These are phyloP conservation scores for Rhea pennata DNA, from an alignment of 2,113 vertebrate species.

Conservation along the genomic window DNA sequence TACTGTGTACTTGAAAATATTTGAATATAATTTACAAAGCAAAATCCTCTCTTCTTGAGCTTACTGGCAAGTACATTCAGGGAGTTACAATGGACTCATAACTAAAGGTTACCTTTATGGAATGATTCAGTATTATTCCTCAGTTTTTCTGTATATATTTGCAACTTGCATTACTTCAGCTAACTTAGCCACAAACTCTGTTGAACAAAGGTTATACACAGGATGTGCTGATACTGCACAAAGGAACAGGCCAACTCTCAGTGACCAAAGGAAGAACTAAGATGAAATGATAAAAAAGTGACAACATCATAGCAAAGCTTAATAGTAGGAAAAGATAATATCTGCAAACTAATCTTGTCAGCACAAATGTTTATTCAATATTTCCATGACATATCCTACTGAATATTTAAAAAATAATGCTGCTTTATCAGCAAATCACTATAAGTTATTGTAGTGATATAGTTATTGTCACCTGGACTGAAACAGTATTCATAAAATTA, in stretches of 20 bases:
- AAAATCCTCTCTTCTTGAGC: background rate
- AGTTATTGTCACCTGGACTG: background rate
- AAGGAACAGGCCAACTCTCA: background rate
- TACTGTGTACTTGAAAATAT: background rate
- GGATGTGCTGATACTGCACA: constrained; percentile 43
- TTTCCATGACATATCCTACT: background rate
- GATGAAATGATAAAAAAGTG: constrained; percentile 37
- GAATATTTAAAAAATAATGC: background rate
- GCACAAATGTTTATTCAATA: constrained; percentile 51
- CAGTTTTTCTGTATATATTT: background rate
- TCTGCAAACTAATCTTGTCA: background rate
- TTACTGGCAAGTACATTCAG: background rate
- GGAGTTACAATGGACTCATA: background rate
- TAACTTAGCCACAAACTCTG: background rate
- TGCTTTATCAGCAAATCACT: background rate
- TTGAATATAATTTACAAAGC: background rate
- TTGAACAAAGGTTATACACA: constrained; percentile 21
- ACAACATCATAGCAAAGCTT: constrained; percentile 11
- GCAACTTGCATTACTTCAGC: background rate
- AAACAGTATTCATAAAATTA: background rate
- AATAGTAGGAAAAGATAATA: constrained; percentile 47
- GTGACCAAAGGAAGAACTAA: background rate
- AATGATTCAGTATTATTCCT: background rate
- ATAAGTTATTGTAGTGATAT: background rate
- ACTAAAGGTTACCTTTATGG: background rate